Conservation (phyloP, 1,140 invertebrate genomes). For the Drosophila arizonae region DNA sequence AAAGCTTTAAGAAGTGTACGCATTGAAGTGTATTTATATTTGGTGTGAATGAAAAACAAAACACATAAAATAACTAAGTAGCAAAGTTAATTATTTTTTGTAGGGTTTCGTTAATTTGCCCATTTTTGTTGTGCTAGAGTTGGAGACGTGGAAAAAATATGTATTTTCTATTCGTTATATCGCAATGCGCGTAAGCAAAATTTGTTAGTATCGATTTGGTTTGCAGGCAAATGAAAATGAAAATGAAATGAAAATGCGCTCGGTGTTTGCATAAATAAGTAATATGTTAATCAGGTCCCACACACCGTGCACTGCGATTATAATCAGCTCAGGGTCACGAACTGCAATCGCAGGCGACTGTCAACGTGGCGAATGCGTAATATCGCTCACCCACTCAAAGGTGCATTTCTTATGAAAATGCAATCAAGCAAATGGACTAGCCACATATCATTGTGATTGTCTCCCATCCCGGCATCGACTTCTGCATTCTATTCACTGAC, state of each 20-base stretch:
- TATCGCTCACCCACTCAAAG: conserved; percentile 22
- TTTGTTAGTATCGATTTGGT: conserved; percentile 34
- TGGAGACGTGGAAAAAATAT: background rate
- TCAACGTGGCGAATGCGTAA: conserved; percentile 57
- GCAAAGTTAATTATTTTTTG: conserved; percentile 13
- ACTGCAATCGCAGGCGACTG: conserved; percentile 42
- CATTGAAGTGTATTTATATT: background rate
- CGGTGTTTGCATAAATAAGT: conserved; percentile 26
- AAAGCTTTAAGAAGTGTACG: background rate
- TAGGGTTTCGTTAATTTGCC: conserved; percentile 23
- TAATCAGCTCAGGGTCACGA: conserved; percentile 39
- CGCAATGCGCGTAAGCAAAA: conserved; percentile 35
- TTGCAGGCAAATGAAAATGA: background rate
- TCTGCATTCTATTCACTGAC: conserved; percentile 20
- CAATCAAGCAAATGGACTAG: conserved; percentile 70
- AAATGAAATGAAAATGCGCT: conserved; percentile 1
- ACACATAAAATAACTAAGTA: conserved; percentile 4
- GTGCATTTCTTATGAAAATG: conserved; percentile 69
- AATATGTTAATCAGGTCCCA: conserved; percentile 36
- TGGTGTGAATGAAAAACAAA: conserved; percentile 6
- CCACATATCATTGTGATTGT: background rate
- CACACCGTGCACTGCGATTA: background rate
- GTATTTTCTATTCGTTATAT: conserved; percentile 15
- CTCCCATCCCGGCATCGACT: too few species aligned
- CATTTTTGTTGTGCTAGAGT: conserved; percentile 18